Percentiles rank a stretch among this genome's conserved stretches.
Evolutionary conservation across 2,797 vertebrate species (phyloP).

Genomic region (Gymnocypris eckloni): DNA sequence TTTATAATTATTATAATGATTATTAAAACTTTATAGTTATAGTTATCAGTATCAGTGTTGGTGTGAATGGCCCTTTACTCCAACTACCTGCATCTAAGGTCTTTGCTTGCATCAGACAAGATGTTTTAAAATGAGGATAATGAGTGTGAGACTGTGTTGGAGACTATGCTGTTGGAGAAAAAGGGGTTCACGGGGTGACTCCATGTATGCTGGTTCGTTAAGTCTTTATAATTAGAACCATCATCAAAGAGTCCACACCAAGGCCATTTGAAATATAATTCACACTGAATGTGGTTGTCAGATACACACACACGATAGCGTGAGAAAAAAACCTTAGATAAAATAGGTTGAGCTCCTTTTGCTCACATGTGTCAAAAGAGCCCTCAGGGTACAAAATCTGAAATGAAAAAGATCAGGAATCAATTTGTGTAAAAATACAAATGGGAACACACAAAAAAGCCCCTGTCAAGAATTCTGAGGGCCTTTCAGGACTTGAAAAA

Average conservation of each 20-base stretch:
- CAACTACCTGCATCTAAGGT: not conserved
- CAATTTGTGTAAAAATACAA: slow-evolving; percentile 28
- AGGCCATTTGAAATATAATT: slow-evolving; percentile 38
- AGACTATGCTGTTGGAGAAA: not conserved
- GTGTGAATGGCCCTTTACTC: not conserved
- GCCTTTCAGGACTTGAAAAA: slow-evolving; percentile 43
- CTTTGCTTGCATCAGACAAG: not conserved
- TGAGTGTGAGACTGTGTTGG: not conserved
- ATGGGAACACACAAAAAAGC: slow-evolving; percentile 21
- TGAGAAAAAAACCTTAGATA: not conserved
- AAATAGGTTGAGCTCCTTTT: slow-evolving; percentile 10
- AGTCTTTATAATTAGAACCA: slow-evolving; percentile 6
- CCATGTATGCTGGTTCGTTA: slow-evolving; percentile 9
- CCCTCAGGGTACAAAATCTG: not conserved
- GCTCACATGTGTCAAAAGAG: slow-evolving; percentile 10
- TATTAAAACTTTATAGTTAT: not conserved
- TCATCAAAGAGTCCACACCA: slow-evolving; percentile 25
- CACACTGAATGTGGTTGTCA: slow-evolving; percentile 24
- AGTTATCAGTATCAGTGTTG: not conserved
- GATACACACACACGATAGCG: not conserved
- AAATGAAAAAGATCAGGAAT: slow-evolving; percentile 9
- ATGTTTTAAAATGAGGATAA: not conserved
- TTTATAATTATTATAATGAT: not conserved
- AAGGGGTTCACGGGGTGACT: not conserved
- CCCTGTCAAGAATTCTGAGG: slow-evolving; percentile 47